Evolutionary conservation across 2,888 invertebrate species (phyloP), one percentile per base, ranked within the genome.

Genomic region (Dinocampus coccinellae): DNA sequence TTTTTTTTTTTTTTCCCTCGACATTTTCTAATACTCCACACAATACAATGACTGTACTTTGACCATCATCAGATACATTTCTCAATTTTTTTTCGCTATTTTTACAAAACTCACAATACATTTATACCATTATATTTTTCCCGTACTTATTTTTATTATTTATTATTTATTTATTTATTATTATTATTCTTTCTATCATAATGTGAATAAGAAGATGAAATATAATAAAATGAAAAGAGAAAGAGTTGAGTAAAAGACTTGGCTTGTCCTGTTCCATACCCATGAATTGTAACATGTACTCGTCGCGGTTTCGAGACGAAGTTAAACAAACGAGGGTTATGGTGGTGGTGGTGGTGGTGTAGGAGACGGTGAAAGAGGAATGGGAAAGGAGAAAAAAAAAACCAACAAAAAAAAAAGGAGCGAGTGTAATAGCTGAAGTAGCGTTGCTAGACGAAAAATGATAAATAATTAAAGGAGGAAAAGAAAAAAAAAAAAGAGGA

Each of bases 401-500:
- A 3, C 13, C n/a, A 9, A 11, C 1, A 16, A 57, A n/a, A 57
- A 13, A 29, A n/a, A 13, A 10, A 66, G 65, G 34, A 57, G 34
- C 11, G 34, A 39, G 66, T 39, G 69, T 73, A 68, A 73, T 75
- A 71, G 73, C 67, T 78, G 79, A 75, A 83, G 79, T 79, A 77
- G 76, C 67, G 78, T 81, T 76, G 85, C 84, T 86, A 86, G 86
- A 87, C 85, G 85, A 82, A 80, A 79, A 78, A 68, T 78, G 76
- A 75, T 80, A 83, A 84, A 87, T 87, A 84, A 87, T 87, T 85
- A 81, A 86, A 82, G 83, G 77, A 70, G 74, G n/a, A n/a, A n/a
- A n/a, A n/a, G n/a, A n/a, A n/a, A n/a, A n/a, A n/a, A n/a, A n/a
- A n/a, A 60, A 72, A 62, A 77, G 79, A 81, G 29, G 34, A 58